A percentile compares a stretch with the other conserved stretches of the same genome.
Evolutionary conservation across 1,140 invertebrate species (phyloP).

Genomic region (Pissodes strobi): DNA sequence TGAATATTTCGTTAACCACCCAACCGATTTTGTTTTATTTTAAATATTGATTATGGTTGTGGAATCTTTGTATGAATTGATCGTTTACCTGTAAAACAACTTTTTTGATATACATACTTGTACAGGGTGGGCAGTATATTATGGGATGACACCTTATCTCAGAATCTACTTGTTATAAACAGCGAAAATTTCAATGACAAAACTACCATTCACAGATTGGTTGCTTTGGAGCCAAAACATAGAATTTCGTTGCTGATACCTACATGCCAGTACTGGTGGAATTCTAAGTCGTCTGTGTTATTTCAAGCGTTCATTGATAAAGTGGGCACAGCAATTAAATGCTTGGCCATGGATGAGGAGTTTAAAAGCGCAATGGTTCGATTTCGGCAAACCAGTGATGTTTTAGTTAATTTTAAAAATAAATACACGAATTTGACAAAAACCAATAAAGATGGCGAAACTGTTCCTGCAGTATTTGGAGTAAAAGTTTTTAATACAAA

Average conservation of each 20-base stretch:
- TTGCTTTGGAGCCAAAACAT: background rate
- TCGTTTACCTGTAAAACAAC: too few relatives aligned
- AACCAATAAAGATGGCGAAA: background rate
- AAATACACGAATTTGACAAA: background rate
- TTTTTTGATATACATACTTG: too few relatives aligned
- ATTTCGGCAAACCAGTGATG: background rate
- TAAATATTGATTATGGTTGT: too few relatives aligned
- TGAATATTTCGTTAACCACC: too few relatives aligned
- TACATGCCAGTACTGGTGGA: background rate
- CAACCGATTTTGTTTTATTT: too few relatives aligned
- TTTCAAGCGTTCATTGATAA: background rate
- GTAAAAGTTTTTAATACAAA: slow-evolving; percentile 1
- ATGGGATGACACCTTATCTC: too few relatives aligned
- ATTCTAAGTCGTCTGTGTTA: background rate
- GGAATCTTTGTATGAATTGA: too few relatives aligned
- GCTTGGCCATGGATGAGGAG: background rate
- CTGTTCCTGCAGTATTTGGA: background rate
- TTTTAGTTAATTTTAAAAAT: background rate
- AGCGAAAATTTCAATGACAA: background rate
- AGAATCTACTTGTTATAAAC: too few relatives aligned
- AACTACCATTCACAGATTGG: background rate
- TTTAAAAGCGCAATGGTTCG: background rate
- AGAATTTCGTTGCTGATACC: background rate
- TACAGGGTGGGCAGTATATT: too few relatives aligned
- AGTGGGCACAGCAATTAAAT: background rate